These are phyloP conservation scores for Nothoprocta pentlandii DNA, from an alignment of 2,113 vertebrate species.

Conservation along the genomic window DNA sequence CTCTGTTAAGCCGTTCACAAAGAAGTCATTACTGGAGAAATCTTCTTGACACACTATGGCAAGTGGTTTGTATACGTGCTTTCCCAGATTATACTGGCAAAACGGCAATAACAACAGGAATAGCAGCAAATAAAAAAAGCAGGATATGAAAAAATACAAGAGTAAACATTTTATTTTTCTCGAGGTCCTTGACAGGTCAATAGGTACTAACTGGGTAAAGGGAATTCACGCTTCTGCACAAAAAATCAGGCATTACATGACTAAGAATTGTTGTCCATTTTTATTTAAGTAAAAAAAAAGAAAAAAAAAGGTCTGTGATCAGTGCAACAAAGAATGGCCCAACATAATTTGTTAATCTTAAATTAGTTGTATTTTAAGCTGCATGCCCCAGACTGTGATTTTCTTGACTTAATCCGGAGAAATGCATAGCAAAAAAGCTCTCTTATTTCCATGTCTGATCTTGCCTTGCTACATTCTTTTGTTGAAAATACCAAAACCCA, in stretches of 20 bases:
- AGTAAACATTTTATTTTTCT: conserved; percentile 44
- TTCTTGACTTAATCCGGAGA: not conserved
- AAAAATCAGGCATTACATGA: not conserved
- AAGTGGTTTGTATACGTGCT: not conserved
- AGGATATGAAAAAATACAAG: conserved; percentile 52
- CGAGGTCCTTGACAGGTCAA: conserved; percentile 33
- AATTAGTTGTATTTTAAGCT: not conserved
- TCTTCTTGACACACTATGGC: not conserved
- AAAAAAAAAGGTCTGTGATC: not conserved
- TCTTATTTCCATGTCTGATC: not conserved
- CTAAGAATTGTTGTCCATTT: not conserved
- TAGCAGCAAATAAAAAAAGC: conserved; percentile 12
- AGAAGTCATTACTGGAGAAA: conserved; percentile 17
- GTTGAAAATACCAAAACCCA: not conserved
- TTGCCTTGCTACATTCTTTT: not conserved
- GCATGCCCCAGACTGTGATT: not conserved
- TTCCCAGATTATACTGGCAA: conserved; percentile 1
- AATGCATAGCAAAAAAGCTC: not conserved
- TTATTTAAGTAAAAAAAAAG: not conserved
- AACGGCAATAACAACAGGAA: conserved; percentile 44
- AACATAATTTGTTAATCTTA: not conserved
- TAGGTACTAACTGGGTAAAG: not conserved
- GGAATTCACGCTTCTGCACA: not conserved
- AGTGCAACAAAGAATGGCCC: not conserved
- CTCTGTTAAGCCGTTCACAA: not conserved